Evolutionary conservation across 2,888 invertebrate genomes (phyloP).

Genomic region (Argyra leucocephala): DNA sequence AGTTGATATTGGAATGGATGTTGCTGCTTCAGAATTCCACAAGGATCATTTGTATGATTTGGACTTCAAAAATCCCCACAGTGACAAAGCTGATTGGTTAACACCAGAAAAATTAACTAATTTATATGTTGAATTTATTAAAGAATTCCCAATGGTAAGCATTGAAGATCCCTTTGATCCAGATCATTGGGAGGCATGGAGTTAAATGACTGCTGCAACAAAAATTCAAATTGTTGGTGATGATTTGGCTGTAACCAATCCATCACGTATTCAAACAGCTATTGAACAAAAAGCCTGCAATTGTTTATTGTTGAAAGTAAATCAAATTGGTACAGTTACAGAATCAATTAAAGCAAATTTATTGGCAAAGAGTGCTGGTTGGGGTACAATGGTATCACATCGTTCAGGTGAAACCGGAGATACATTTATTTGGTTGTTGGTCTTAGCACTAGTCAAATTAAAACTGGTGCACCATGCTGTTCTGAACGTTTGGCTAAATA

Average conservation of each 20-base stretch:
- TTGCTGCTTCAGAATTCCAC: slow-evolving; percentile 96
- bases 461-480: slow-evolving; percentile 98
- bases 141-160: slow-evolving; percentile 85
- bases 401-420: slow-evolving; percentile 98
- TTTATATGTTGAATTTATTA: slow-evolving; percentile 81
- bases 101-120: slow-evolving; percentile 73
- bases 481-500: slow-evolving; percentile 98
- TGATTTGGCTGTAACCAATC: slow-evolving; percentile 91
- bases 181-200: slow-evolving; percentile 97
- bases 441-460: slow-evolving; percentile 96
- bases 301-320: slow-evolving; percentile 91
- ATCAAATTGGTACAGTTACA: slow-evolving; percentile 97
- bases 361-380: slow-evolving; percentile 76
- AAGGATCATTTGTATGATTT: slow-evolving; percentile 78
- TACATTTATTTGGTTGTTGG: slow-evolving; percentile 96
- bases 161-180: slow-evolving; percentile 99
- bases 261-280: slow-evolving; percentile 84
- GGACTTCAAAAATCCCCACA: slow-evolving; percentile 94
- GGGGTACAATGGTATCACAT: slow-evolving; percentile 99
- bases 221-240: slow-evolving; percentile 88
- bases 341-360: slow-evolving; percentile 93
- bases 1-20: slow-evolving; percentile 97
- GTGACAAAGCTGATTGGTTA: slow-evolving; percentile 73
- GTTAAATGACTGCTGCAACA: slow-evolving; percentile 62
- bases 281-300: slow-evolving; percentile 97